Evolutionary conservation across 2,113 vertebrate genomes (phyloP).

Genomic region (Sander lucioperca): DNA sequence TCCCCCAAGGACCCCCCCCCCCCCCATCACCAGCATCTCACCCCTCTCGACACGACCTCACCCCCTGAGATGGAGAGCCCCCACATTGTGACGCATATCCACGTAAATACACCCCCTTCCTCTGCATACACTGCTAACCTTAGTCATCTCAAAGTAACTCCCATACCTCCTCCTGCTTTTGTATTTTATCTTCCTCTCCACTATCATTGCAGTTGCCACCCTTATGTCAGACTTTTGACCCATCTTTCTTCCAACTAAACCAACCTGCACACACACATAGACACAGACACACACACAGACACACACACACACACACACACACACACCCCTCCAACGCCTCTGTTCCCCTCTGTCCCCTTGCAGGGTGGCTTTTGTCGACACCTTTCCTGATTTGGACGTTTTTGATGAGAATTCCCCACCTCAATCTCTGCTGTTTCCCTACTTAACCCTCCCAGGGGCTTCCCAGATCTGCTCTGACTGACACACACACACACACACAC

Average conservation of each 20-base stretch:
- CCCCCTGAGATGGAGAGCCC: constrained; percentile 48
- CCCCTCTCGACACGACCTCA: constrained; percentile 52
- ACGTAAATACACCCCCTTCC: not conserved
- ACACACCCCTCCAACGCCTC: constrained; percentile 25
- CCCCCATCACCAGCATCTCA: constrained; percentile 30
- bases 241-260: constrained; percentile 25
- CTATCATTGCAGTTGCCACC: not conserved
- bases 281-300: constrained; percentile 7
- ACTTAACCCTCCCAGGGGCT: constrained; percentile 79
- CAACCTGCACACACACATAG: not conserved
- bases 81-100: constrained; percentile 16
- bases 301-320: constrained; percentile 3
- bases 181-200: constrained; percentile 18
- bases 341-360: constrained; percentile 61
- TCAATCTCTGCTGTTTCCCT: constrained; percentile 84
- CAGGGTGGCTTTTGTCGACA: constrained; percentile 73
- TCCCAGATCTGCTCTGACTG: constrained; percentile 56
- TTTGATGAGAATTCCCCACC: constrained; percentile 82
- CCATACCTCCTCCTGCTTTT: constrained; percentile 4
- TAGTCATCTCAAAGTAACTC: constrained; percentile 23
- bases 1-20: constrained; percentile 56
- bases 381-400: constrained; percentile 83
- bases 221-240: constrained; percentile 21
- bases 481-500: constrained; percentile 30
- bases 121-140: not conserved